phyloP scores from a whole-genome alignment of 2,888 invertebrate genomes.

The Leptura quadrifasciata region DNA sequence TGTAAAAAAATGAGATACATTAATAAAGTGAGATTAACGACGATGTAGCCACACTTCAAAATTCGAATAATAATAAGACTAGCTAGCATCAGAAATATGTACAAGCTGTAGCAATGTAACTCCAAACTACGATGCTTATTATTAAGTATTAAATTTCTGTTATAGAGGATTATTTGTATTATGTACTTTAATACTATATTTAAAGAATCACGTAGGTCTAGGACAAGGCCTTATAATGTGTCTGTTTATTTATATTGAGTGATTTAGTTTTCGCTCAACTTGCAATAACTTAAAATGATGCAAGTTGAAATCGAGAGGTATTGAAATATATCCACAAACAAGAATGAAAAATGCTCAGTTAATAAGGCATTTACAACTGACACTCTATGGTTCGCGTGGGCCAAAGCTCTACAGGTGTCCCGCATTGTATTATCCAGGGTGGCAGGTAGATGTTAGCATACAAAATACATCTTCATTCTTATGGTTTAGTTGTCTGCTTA shows the following conservation, averaged over 20 bases:
- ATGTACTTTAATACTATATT: background rate
- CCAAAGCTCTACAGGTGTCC: conserved; percentile 63
- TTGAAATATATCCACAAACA: conserved; percentile 59
- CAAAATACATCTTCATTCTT: conserved; percentile 65
- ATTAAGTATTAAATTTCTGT: too few relatives aligned
- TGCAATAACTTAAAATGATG: conserved; percentile 10
- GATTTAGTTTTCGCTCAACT: background rate
- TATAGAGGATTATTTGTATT: too few relatives aligned
- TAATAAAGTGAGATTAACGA: too few relatives aligned
- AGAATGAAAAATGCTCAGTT: conserved; percentile 64
- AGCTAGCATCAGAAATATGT: too few relatives aligned
- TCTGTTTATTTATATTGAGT: background rate
- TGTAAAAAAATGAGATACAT: too few relatives aligned
- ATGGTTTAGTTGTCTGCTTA: conserved; percentile 56
- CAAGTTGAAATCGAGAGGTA: conserved; percentile 47
- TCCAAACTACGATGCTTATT: too few relatives aligned
- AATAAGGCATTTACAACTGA: conserved; percentile 68
- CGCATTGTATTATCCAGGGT: conserved; percentile 60
- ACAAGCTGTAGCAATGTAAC: too few relatives aligned
- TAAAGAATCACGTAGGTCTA: background rate
- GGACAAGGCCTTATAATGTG: background rate
- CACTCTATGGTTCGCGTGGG: conserved; percentile 70
- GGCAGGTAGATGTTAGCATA: conserved; percentile 67
- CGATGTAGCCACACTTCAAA: too few relatives aligned
- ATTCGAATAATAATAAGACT: too few relatives aligned